Evolutionary conservation across 2,888 invertebrate genomes (phyloP).

Genomic region (Isoperla grammatica): DNA sequence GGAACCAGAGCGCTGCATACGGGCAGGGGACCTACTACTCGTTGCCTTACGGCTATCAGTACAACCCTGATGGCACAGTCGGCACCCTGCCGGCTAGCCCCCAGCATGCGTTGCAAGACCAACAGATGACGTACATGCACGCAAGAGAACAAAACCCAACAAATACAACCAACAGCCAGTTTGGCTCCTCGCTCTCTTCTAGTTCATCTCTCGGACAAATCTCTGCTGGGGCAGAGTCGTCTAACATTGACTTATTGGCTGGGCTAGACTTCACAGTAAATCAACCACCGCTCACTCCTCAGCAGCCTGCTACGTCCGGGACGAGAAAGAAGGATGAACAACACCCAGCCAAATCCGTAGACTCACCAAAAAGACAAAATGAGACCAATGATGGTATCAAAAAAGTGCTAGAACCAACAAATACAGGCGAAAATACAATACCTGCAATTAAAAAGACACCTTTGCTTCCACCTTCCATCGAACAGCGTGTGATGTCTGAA

Average conservation of each 20-base stretch:
- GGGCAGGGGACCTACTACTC: conserved; percentile 41
- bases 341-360: not conserved
- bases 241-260: conserved; percentile 65
- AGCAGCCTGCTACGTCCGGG: conserved; percentile 15
- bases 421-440: conserved; percentile 20
- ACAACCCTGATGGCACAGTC: conserved; percentile 37
- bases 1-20: not conserved
- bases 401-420: conserved; percentile 14
- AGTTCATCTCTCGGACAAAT: not conserved
- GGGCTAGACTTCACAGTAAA: conserved; percentile 69
- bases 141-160: conserved; percentile 29
- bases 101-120: conserved; percentile 2
- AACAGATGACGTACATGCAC: conserved; percentile 41
- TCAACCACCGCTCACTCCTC: conserved; percentile 58
- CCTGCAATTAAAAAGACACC: too few relatives aligned
- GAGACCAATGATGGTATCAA: too few relatives aligned
- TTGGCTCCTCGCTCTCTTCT: not conserved
- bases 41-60: conserved; percentile 48
- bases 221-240: conserved; percentile 35
- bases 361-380: not conserved
- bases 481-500: too few relatives aligned
- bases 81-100: conserved; percentile 22
- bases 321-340: conserved; percentile 35
- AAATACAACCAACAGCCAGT: conserved; percentile 32
- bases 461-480: too few relatives aligned